Conservation (phyloP, 2,797 vertebrate genomes). For the Platalea minor region DNA sequence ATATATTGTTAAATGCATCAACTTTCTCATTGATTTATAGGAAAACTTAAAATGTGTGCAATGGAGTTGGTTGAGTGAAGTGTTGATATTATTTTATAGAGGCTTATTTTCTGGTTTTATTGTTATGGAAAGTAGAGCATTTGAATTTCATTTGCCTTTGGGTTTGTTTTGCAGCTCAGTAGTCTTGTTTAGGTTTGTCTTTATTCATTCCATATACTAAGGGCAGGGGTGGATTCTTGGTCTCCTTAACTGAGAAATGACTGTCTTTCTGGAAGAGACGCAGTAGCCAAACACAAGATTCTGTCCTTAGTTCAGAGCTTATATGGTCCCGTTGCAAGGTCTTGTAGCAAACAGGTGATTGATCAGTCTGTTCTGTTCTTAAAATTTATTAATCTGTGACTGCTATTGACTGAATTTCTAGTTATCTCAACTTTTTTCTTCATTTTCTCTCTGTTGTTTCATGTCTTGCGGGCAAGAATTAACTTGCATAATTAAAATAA, state of each 20-base stretch:
- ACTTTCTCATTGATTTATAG: background rate
- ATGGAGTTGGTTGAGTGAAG: background rate
- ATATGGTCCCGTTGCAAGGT: background rate
- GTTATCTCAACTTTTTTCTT: background rate
- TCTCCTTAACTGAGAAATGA: background rate
- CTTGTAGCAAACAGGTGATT: background rate
- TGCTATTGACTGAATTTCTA: background rate
- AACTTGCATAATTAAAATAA: background rate
- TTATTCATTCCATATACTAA: background rate
- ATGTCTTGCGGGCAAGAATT: background rate
- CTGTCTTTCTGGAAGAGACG: background rate
- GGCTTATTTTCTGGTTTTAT: background rate
- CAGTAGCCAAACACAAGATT: background rate
- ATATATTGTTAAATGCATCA: background rate
- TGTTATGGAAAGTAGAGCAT: background rate
- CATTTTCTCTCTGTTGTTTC: background rate
- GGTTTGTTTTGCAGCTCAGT: background rate
- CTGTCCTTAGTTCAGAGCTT: background rate
- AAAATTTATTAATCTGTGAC: background rate
- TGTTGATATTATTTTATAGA: background rate
- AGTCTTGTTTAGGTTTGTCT: background rate
- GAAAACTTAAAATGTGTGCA: background rate
- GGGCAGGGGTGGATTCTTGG: background rate
- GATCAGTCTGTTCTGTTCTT: background rate
- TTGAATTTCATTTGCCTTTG: slow-evolving; percentile 9